These are phyloP conservation scores for Notarius lentiginosus DNA, from an alignment of 2,113 vertebrate species.

Conservation along the genomic window DNA sequence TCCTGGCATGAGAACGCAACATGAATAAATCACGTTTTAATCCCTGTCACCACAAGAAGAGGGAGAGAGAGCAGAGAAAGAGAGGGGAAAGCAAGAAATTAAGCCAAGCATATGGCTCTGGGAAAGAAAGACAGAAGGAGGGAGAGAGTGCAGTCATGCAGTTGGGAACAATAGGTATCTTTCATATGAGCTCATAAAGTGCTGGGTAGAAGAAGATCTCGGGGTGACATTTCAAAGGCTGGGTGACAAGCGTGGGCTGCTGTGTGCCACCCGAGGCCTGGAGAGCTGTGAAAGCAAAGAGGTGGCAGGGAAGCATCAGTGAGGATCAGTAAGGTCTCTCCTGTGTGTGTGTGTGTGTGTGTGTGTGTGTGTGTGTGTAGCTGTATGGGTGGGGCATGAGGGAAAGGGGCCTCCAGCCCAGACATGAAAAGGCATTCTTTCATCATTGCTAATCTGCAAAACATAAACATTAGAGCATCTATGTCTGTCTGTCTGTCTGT, in stretches of 20 bases:
- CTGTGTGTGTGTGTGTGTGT: constrained; percentile 37
- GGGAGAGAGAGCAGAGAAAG: constrained; percentile 32
- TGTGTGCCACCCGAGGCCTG: constrained; percentile 3
- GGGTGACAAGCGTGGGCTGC: constrained; percentile 11
- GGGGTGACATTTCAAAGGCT: constrained; percentile 47
- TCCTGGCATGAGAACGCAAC: constrained; percentile 58
- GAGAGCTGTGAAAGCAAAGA: constrained; percentile 2
- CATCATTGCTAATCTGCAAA: constrained; percentile 79
- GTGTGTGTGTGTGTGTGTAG: constrained; percentile 32
- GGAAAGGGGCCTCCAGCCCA: constrained; percentile 66
- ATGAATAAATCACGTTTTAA: constrained; percentile 65
- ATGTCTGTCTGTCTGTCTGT: constrained; percentile 55
- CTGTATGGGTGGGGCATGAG: constrained; percentile 64
- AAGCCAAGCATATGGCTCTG: constrained; percentile 44
- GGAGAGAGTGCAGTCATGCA: constrained; percentile 32
- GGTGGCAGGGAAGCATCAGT: neutral
- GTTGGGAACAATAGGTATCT: constrained; percentile 65
- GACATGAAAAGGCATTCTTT: constrained; percentile 79
- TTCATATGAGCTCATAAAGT: constrained; percentile 55
- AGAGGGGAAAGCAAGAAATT: constrained; percentile 24
- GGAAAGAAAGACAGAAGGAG: constrained; percentile 24
- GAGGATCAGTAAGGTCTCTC: constrained; percentile 36
- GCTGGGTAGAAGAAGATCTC: constrained; percentile 26
- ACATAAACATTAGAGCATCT: constrained; percentile 76
- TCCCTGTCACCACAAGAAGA: constrained; percentile 61